These are phyloP conservation scores for Cantharis rufa DNA, from an alignment of 2,888 invertebrate genomes.

Conservation along the genomic window DNA sequence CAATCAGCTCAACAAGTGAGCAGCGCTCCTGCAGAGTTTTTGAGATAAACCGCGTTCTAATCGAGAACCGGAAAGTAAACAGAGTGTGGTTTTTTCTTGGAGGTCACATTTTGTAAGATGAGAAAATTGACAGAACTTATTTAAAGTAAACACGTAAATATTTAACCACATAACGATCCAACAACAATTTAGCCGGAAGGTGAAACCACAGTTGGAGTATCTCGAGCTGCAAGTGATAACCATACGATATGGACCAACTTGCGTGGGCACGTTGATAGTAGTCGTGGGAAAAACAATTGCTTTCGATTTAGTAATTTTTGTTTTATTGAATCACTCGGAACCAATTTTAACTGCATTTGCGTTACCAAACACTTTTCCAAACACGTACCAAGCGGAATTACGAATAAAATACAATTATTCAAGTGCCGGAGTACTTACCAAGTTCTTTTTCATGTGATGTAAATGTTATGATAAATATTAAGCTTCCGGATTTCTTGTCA, in stretches of 20 bases:
- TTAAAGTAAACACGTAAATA: not conserved
- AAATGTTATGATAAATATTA: not conserved
- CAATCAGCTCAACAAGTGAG: slow-evolving; percentile 31
- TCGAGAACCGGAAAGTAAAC: slow-evolving; percentile 6
- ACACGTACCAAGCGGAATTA: not conserved
- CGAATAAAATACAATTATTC: not conserved
- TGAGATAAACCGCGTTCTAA: slow-evolving; percentile 28
- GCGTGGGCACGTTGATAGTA: not conserved
- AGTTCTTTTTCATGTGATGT: not conserved
- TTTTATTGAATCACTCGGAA: not conserved
- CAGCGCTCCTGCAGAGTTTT: slow-evolving; percentile 26
- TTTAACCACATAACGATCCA: not conserved
- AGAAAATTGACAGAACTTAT: not conserved
- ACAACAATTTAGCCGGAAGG: not conserved
- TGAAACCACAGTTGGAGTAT: not conserved
- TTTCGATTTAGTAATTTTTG: not conserved
- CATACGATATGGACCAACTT: not conserved
- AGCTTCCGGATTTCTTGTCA: not conserved
- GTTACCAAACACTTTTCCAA: not conserved
- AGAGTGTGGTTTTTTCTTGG: slow-evolving; percentile 14
- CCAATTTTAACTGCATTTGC: not conserved
- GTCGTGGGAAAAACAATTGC: not conserved
- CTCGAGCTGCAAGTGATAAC: not conserved
- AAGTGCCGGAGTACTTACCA: not conserved
- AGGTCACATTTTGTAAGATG: not conserved